Conservation (phyloP, 1,140 invertebrate genomes). For the Eurytemora carolleeae region DNA sequence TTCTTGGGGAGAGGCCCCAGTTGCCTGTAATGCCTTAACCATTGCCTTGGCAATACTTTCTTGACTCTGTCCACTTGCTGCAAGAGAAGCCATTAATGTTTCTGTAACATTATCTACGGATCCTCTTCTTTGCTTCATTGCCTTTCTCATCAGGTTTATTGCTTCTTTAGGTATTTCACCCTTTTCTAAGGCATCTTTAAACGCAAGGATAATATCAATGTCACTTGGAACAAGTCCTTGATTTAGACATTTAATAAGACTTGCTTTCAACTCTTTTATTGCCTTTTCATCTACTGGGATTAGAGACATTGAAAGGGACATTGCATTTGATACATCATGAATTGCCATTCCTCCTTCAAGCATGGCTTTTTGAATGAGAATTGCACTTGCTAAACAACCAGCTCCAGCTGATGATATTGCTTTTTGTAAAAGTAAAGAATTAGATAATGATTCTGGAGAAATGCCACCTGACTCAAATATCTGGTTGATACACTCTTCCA, state of each 20-base stretch:
- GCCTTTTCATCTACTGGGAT: neutral
- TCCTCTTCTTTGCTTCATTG: slow-evolving; percentile 14
- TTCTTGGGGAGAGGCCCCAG: slow-evolving; percentile 7
- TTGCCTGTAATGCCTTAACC: slow-evolving; percentile 10
- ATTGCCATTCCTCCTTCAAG: slow-evolving; percentile 1
- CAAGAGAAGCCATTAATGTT: slow-evolving; percentile 4
- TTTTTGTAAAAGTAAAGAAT: neutral
- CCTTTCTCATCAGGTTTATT: slow-evolving; percentile 5
- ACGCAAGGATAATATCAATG: neutral
- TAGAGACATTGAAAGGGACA: neutral
- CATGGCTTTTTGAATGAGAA: slow-evolving; percentile 3
- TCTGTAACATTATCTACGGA: slow-evolving; percentile 13
- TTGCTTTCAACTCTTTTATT: neutral
- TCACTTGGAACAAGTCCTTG: neutral
- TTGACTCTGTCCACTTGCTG: slow-evolving; percentile 5
- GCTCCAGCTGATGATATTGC: neutral
- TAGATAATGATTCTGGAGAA: neutral
- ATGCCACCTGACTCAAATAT: neutral
- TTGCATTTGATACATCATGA: slow-evolving; percentile 3
- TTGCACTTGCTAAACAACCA: neutral
- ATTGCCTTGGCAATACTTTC: slow-evolving; percentile 9
- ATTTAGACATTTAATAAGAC: neutral
- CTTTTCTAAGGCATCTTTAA: slow-evolving; percentile 1
- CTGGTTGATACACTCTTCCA: neutral
- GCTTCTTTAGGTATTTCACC: slow-evolving; percentile 7